Evolutionary conservation across 2,113 vertebrate genomes (phyloP).

Genomic region (Zosterops hypoxanthus): DNA sequence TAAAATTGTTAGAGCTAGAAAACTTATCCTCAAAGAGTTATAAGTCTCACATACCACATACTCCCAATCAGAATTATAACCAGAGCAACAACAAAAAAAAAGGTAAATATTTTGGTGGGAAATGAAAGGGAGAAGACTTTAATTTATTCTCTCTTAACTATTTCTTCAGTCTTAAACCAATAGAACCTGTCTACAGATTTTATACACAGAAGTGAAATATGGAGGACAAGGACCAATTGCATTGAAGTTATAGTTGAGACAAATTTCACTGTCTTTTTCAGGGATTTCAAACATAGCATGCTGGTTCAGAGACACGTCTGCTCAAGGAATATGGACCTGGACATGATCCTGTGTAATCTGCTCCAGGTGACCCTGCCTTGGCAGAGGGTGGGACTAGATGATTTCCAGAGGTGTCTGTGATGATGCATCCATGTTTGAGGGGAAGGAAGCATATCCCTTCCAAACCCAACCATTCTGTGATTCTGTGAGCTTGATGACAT

Average conservation of each 20-base stretch:
- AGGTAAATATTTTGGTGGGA: background rate
- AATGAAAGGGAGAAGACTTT: background rate
- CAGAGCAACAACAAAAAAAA: background rate
- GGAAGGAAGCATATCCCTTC: background rate
- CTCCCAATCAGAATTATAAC: background rate
- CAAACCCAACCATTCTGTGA: background rate
- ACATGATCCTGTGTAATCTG: background rate
- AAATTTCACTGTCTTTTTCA: background rate
- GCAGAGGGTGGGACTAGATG: background rate
- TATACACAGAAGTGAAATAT: background rate
- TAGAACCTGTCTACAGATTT: background rate
- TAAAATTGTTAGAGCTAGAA: background rate
- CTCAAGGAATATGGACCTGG: background rate
- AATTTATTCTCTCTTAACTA: background rate
- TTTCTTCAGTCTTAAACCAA: background rate
- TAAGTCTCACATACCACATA: background rate
- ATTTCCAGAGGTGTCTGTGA: background rate
- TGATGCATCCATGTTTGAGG: background rate
- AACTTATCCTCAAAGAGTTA: background rate
- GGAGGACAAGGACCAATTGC: background rate
- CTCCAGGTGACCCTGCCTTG: background rate
- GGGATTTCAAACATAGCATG: background rate
- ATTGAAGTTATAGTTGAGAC: background rate
- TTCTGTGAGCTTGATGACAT: background rate
- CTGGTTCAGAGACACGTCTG: rapidly evolving